Conservation (phyloP, 2,888 invertebrate genomes). For the Hirudinaria manillensis region DNA sequence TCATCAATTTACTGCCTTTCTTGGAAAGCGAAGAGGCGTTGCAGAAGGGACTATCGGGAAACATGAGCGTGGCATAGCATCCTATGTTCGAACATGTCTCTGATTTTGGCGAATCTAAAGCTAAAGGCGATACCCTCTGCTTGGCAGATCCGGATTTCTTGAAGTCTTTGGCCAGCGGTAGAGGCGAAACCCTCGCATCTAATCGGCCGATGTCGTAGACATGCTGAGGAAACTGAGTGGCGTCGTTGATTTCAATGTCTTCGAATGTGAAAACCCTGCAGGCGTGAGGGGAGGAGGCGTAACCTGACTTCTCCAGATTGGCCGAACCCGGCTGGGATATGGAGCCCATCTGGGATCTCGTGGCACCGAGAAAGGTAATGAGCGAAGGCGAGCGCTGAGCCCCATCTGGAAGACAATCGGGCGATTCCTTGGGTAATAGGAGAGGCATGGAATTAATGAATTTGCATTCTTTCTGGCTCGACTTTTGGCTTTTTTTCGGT, state of each 20-base stretch:
- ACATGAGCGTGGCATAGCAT: constrained; percentile 18
- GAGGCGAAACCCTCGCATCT: not conserved
- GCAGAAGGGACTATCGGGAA: not conserved
- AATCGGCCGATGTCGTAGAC: not conserved
- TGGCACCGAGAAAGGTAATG: not conserved
- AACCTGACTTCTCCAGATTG: constrained; percentile 1
- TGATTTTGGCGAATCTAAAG: constrained; percentile 4
- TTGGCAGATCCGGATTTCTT: not conserved
- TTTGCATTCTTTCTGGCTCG: constrained; percentile 2
- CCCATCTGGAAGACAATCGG: constrained; percentile 1
- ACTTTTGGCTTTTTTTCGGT: constrained; percentile 3
- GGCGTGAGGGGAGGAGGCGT: not conserved
- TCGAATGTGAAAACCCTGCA: constrained; percentile 27
- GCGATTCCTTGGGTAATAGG: constrained; percentile 9
- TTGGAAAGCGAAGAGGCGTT: not conserved
- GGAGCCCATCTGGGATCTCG: not conserved
- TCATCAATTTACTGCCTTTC: constrained; percentile 9
- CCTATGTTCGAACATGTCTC: not conserved
- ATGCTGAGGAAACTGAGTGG: not conserved
- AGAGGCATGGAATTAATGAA: constrained; percentile 19
- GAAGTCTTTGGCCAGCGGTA: not conserved
- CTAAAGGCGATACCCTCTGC: not conserved
- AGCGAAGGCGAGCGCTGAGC: constrained; percentile 3
- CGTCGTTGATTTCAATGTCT: constrained; percentile 12
- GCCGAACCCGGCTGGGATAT: constrained; percentile 20